Conservation (phyloP, 53 echinoderm and acorn worm species). For the Apostichopus leukothele region DNA sequence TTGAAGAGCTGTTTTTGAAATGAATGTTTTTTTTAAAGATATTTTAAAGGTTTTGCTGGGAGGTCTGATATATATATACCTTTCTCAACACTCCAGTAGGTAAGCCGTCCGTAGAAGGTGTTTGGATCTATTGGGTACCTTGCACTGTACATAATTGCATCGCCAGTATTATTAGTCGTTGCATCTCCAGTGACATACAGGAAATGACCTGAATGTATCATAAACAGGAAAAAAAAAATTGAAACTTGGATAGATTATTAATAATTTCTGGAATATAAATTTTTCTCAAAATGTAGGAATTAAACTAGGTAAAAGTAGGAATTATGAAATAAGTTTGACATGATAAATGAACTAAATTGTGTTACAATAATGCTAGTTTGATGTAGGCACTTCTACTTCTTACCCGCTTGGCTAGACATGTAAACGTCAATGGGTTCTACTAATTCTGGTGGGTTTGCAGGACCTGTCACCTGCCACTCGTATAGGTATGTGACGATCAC, state of each 20-base stretch:
- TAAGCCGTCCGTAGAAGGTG: neutral
- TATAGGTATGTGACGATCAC: neutral
- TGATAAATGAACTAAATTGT: too few species aligned
- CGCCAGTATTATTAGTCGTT: neutral
- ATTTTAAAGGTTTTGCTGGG: too few species aligned
- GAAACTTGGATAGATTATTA: neutral
- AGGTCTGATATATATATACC: neutral
- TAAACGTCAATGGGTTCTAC: slow-evolving; percentile 21
- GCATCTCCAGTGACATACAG: slow-evolving; percentile 9
- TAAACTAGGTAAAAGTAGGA: too few species aligned
- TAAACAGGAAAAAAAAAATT: neutral
- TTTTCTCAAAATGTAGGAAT: too few species aligned
- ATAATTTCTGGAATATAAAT: too few species aligned
- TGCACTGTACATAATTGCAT: slow-evolving; percentile 8
- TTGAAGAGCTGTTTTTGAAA: too few species aligned
- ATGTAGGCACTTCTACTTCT: neutral
- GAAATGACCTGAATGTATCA: slow-evolving; percentile 4
- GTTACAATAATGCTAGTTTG: too few species aligned
- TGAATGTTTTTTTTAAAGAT: too few species aligned
- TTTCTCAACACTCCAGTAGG: slow-evolving; percentile 35
- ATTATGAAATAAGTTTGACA: too few species aligned
- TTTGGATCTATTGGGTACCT: slow-evolving; percentile 3
- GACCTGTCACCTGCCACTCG: neutral
- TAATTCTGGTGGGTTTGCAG: neutral
- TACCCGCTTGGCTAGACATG: neutral